Evolutionary conservation across 2,888 invertebrate species (phyloP).

Genomic region (Diogma glabrata): DNA sequence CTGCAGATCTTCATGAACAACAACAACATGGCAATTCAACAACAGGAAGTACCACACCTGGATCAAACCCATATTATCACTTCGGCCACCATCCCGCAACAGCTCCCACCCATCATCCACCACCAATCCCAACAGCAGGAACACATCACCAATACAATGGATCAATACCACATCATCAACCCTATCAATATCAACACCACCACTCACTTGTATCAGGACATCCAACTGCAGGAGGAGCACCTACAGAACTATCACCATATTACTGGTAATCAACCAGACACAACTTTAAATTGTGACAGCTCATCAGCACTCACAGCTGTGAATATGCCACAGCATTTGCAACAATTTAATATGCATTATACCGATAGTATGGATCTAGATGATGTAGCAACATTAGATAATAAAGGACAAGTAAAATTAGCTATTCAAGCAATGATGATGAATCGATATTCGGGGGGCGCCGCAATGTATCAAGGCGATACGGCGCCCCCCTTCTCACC

Average conservation of each 20-base stretch:
- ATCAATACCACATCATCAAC: slow-evolving; percentile 35
- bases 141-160: slow-evolving; percentile 29
- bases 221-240: slow-evolving; percentile 49
- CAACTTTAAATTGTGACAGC: slow-evolving; percentile 40
- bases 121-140: slow-evolving; percentile 28
- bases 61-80: slow-evolving; percentile 41
- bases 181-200: slow-evolving; percentile 34
- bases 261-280: slow-evolving; percentile 59
- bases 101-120: slow-evolving; percentile 23
- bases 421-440: slow-evolving; percentile 12
- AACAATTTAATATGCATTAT: slow-evolving; percentile 16
- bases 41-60: slow-evolving; percentile 23
- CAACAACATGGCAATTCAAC: slow-evolving; percentile 36
- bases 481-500: slow-evolving; percentile 20
- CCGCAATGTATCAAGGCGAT: slow-evolving; percentile 20
- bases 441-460: slow-evolving; percentile 22
- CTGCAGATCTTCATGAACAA: slow-evolving; percentile 70
- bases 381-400: slow-evolving; percentile 15
- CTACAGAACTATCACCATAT: slow-evolving; percentile 61
- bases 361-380: not conserved
- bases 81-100: slow-evolving; percentile 38
- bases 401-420: slow-evolving; percentile 22
- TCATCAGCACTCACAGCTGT: slow-evolving; percentile 30
- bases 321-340: slow-evolving; percentile 8
- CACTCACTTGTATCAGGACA: slow-evolving; percentile 36